phyloP scores from a whole-genome alignment of 64 coral and sea anemone species.

The Platygyra sinensis region DNA sequence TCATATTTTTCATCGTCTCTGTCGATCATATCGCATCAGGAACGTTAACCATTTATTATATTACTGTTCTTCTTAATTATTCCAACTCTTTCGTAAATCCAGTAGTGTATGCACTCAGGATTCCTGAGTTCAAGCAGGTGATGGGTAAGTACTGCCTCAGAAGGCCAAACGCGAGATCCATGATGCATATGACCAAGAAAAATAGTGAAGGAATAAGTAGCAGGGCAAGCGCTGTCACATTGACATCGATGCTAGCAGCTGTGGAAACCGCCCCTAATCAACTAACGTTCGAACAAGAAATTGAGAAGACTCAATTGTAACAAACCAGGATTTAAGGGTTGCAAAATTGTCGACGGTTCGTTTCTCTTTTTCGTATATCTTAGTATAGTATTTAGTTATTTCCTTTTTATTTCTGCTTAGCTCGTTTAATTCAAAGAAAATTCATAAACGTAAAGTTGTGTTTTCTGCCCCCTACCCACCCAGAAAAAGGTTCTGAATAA shows the following conservation, averaged over 20 bases:
- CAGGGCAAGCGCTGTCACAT: neutral
- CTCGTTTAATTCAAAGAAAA: no score
- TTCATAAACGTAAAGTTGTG: no score
- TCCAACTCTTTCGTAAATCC: slow-evolving; percentile 1
- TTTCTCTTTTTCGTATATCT: no score
- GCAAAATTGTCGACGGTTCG: no score
- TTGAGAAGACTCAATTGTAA: neutral
- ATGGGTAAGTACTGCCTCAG: neutral
- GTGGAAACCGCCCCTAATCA: no score
- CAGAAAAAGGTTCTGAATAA: no score
- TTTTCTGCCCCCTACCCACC: no score
- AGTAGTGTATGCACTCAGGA: neutral
- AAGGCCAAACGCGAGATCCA: neutral
- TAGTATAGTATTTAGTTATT: no score
- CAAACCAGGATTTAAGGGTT: neutral
- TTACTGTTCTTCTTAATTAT: neutral
- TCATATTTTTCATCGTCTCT: neutral
- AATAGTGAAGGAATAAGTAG: neutral
- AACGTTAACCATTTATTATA: neutral
- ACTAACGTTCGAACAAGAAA: neutral
- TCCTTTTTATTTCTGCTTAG: no score
- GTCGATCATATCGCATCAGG: neutral
- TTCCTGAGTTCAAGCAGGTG: neutral
- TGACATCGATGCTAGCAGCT: neutral
- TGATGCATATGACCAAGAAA: neutral